A percentile compares a stretch with the other conserved stretches of the same genome.
These are phyloP conservation scores for Diploptera punctata DNA, from an alignment of 2,888 invertebrate species.

Conservation along the genomic window DNA sequence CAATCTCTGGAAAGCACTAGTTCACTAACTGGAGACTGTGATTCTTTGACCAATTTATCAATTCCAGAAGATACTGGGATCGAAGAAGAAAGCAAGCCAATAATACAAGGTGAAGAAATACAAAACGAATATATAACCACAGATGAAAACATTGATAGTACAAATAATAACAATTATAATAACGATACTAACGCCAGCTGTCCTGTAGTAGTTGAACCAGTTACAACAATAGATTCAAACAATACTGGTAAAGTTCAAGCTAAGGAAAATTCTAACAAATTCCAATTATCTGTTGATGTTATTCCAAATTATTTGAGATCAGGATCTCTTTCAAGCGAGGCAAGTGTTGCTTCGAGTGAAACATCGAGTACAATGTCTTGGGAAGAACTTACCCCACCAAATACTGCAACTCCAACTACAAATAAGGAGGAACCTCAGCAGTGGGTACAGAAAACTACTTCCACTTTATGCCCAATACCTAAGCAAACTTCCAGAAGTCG, in stretches of 20 bases:
- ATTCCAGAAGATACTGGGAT: background rate
- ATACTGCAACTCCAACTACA: constrained; percentile 39
- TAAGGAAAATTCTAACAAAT: background rate
- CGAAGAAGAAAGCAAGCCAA: background rate
- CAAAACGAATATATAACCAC: background rate
- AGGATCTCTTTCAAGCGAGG: constrained; percentile 45
- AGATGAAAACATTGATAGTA: constrained; percentile 16
- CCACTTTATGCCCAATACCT: background rate
- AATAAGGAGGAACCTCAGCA: constrained; percentile 42
- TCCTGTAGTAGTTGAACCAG: constrained; percentile 20
- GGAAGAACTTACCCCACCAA: constrained; percentile 48
- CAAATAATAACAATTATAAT: constrained; percentile 22
- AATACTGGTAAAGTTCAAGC: background rate
- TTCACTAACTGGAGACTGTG: background rate
- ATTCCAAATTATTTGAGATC: constrained; percentile 41
- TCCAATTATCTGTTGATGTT: constrained; percentile 7
- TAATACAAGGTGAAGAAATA: background rate
- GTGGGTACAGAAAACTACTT: background rate
- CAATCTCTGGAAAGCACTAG: constrained; percentile 11
- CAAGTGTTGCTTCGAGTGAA: constrained; percentile 49
- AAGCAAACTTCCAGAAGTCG: constrained; percentile 30
- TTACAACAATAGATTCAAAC: background rate
- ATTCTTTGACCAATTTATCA: background rate
- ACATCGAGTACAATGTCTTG: constrained; percentile 51
- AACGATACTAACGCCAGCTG: background rate